Conservation (phyloP, 1,140 invertebrate genomes). For the Piezodorus guildinii region DNA sequence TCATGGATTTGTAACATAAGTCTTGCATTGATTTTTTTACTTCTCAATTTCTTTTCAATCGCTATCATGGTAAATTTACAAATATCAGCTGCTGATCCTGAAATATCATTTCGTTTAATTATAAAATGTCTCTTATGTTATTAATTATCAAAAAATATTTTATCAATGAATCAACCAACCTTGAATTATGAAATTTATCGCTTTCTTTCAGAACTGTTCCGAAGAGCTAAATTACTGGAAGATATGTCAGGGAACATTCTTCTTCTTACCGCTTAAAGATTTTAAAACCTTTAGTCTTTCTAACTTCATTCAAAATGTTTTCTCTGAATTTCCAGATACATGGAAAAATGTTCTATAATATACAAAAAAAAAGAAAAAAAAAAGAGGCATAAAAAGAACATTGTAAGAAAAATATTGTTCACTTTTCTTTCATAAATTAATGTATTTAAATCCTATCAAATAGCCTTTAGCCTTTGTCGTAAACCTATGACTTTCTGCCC, state of each 20-base stretch:
- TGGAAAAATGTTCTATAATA: constrained; percentile 40
- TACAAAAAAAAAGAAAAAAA: constrained; percentile 2
- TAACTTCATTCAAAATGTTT: constrained; percentile 35
- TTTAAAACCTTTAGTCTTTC: constrained; percentile 34
- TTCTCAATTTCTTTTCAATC: constrained; percentile 31
- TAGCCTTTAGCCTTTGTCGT: too few species aligned
- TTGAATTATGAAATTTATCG: constrained; percentile 47
- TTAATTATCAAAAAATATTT: too few species aligned
- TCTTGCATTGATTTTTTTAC: constrained; percentile 25
- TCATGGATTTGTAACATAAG: constrained; percentile 48
- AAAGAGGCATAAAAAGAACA: constrained; percentile 25
- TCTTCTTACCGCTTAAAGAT: constrained; percentile 38
- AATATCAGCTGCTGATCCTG: constrained; percentile 47
- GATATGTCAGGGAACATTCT: constrained; percentile 37
- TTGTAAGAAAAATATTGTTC: too few species aligned
- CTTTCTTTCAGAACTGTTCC: constrained; percentile 41
- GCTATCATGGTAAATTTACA: constrained; percentile 46
- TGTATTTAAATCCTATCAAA: too few species aligned
- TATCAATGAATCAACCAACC: constrained; percentile 31
- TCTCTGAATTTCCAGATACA: constrained; percentile 37
- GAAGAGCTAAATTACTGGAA: constrained; percentile 30
- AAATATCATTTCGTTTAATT: not conserved
- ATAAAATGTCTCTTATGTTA: too few species aligned
- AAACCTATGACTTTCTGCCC: too few species aligned
- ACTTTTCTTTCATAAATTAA: too few species aligned